Conservation (phyloP, 2,888 invertebrate genomes). For the Patella caerulea region DNA sequence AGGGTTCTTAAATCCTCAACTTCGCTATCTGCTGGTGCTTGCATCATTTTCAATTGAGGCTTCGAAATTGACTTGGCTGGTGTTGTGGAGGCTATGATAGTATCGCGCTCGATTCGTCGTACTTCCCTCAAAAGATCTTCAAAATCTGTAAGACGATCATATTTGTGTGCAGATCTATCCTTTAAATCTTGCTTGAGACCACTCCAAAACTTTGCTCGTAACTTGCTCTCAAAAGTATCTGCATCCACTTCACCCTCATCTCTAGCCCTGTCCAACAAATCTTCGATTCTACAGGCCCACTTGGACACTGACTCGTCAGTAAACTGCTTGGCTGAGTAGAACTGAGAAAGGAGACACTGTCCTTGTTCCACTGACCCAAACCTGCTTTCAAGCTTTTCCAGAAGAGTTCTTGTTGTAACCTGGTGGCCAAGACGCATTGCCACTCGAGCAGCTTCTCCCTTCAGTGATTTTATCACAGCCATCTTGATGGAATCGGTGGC, state of each 20-base stretch:
- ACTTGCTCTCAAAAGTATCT: not conserved
- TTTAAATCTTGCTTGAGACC: not conserved
- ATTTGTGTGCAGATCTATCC: slow-evolving; percentile 3
- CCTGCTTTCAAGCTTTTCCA: not conserved
- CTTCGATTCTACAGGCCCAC: not conserved
- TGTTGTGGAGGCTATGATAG: not conserved
- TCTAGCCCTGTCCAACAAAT: slow-evolving; percentile 1
- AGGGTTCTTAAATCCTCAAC: not conserved
- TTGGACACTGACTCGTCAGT: not conserved
- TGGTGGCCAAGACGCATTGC: not conserved
- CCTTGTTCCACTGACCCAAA: not conserved
- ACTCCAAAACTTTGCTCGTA: not conserved
- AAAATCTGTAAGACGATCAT: not conserved
- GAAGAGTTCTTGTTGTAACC: not conserved
- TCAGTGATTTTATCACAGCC: not conserved
- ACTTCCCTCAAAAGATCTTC: not conserved
- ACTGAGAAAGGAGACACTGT: not conserved
- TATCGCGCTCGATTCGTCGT: not conserved
- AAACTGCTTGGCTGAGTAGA: not conserved
- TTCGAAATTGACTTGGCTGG: not conserved
- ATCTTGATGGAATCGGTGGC: not conserved
- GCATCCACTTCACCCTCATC: not conserved
- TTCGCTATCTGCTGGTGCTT: slow-evolving; percentile 1
- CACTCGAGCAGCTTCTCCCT: slow-evolving; percentile 1
- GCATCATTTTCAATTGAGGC: slow-evolving; percentile 1